A percentile compares a stretch with the other conserved stretches of the same genome.
Conservation (phyloP, 2,797 vertebrate genomes). For the Novumbra hubbsi region DNA sequence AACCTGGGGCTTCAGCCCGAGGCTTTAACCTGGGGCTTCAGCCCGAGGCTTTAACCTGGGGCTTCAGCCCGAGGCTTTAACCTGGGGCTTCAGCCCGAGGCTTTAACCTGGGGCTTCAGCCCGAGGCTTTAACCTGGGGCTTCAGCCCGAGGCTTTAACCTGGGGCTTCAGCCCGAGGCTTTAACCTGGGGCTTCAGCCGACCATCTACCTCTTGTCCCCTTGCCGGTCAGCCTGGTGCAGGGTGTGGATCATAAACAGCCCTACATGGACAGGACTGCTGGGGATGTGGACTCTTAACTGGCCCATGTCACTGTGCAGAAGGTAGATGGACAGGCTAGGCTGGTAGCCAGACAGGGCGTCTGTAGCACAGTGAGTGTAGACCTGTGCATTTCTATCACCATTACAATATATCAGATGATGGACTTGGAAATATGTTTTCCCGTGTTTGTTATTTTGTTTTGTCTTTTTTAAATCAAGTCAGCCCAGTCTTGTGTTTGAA, state of each 20-base stretch:
- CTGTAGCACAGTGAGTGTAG: constrained; percentile 26
- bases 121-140: too few relatives aligned
- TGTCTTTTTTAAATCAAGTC: constrained; percentile 48
- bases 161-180: too few relatives aligned
- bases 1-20: too few relatives aligned
- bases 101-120: too few relatives aligned
- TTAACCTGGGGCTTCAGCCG: background rate
- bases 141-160: too few relatives aligned
- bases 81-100: too few relatives aligned
- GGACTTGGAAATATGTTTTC: constrained; percentile 33
- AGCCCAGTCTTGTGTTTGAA: constrained; percentile 69
- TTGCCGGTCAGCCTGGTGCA: background rate
- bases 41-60: too few relatives aligned
- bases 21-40: too few relatives aligned
- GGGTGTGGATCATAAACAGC: background rate
- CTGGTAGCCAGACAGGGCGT: constrained; percentile 17
- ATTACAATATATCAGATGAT: constrained; percentile 30
- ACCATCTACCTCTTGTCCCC: background rate
- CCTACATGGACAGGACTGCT: constrained; percentile 15
- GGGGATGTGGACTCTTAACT: constrained; percentile 7
- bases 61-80: too few relatives aligned
- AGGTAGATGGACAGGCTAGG: background rate
- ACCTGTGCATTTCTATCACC: constrained; percentile 54
- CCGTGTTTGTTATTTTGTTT: constrained; percentile 28
- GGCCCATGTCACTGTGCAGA: background rate